Percentiles rank a stretch among this genome's conserved stretches.
Evolutionary conservation across 2,888 invertebrate species (phyloP).

Genomic region (Stenodera caucasica): DNA sequence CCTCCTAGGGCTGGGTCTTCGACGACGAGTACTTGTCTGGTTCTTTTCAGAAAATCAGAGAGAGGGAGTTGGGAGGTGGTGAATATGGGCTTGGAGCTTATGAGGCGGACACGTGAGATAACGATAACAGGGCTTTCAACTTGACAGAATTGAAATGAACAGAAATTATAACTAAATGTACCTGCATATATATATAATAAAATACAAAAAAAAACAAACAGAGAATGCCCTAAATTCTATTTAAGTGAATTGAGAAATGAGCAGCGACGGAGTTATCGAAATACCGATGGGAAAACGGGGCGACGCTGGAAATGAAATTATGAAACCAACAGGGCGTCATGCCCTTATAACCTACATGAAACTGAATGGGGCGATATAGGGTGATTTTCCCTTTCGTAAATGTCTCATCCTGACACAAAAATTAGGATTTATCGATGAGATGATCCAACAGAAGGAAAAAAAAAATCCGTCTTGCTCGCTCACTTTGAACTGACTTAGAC

Average conservation of each 20-base stretch:
- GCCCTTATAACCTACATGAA: slow-evolving; percentile 11
- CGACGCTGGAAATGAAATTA: slow-evolving; percentile 12
- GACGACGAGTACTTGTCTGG: slow-evolving; percentile 27
- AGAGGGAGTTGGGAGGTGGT: slow-evolving; percentile 8
- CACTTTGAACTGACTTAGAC: no score
- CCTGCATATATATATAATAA: no score
- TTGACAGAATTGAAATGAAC: slow-evolving; percentile 7
- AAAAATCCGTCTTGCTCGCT: no score
- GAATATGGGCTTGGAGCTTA: slow-evolving; percentile 10
- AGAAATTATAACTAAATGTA: background rate
- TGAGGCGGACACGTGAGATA: slow-evolving; percentile 23
- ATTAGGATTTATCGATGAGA: background rate
- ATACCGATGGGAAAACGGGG: slow-evolving; percentile 15
- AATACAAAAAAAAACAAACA: no score
- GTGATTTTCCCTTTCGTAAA: background rate
- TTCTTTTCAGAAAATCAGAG: slow-evolving; percentile 18
- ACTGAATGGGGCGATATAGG: background rate
- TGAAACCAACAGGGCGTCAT: slow-evolving; percentile 2
- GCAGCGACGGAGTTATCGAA: slow-evolving; percentile 5
- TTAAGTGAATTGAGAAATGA: slow-evolving; percentile 7
- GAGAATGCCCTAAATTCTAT: background rate
- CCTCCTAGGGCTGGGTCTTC: slow-evolving; percentile 43
- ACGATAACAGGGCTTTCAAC: slow-evolving; percentile 12
- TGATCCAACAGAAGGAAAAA: no score
- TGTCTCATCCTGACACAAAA: background rate